Conservation (phyloP, 2,113 vertebrate genomes). For the Ascaphus truei region DNA sequence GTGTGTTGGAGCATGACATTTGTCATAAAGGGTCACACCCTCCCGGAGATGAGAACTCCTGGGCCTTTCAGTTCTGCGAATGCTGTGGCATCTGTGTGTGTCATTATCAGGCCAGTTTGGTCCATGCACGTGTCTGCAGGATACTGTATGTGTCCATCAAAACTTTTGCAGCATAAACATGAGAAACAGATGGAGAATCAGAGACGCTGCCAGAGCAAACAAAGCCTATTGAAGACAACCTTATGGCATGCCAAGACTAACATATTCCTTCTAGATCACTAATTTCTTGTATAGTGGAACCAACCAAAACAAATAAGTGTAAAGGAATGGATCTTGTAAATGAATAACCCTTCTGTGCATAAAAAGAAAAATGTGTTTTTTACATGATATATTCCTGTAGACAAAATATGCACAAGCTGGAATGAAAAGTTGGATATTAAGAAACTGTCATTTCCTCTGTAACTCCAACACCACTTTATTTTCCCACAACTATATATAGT, state of each 20-base stretch:
- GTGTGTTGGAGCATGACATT: too few relatives aligned
- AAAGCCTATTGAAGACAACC: conserved; percentile 58
- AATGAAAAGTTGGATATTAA: neutral
- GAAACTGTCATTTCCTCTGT: neutral
- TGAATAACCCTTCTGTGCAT: conserved; percentile 55
- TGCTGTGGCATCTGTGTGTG: neutral
- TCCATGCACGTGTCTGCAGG: conserved; percentile 45
- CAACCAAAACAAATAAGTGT: conserved; percentile 61
- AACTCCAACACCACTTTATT: neutral
- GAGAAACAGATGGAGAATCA: conserved; percentile 69
- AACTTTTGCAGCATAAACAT: conserved; percentile 63
- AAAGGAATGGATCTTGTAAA: conserved; percentile 53
- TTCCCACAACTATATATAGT: neutral
- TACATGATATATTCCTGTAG: conserved; percentile 5
- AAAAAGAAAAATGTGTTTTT: neutral
- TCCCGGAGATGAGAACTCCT: too few relatives aligned
- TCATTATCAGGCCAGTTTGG: conserved; percentile 40
- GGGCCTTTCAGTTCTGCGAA: neutral
- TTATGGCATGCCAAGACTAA: conserved; percentile 62
- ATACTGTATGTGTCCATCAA: conserved; percentile 44
- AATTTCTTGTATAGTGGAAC: conserved; percentile 49
- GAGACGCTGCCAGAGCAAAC: conserved; percentile 61
- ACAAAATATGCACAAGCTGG: neutral
- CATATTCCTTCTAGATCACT: conserved; percentile 50
- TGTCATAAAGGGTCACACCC: neutral